Evolutionary conservation across 2,113 vertebrate species (phyloP), one percentile per base, ranked within the genome.

Genomic region (Myanophis thanlyinensis): DNA sequence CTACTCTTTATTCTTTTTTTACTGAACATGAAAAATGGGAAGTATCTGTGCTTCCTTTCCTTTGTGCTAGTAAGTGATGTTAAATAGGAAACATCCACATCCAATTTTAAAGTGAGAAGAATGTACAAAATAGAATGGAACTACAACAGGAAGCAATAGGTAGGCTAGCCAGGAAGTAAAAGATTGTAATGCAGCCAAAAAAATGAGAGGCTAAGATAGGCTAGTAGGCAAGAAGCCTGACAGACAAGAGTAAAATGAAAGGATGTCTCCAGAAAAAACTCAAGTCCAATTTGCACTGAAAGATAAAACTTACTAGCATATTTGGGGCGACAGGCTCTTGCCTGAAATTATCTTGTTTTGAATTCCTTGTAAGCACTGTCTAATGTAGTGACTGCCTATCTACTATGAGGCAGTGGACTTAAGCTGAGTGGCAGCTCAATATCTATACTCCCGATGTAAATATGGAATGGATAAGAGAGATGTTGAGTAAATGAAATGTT

Each of bases 1-100:
- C 40, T 44, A 44, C 59, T 95, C 94, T 93, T 92, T 89, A 93
- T 12, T 85, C 47, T 89, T 94, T 90, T 95, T 52, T 9, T 93
- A 95, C 87, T 91, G 94, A 62, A 25, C 15, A 3, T 3, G 18
- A 35, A 88, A 30, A 52, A 89, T 46, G 46, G 88, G 88, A 89
- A 47, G 12, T 89, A 27, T 54, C 53, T 56, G 52, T 3, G 3
- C 27, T 56, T 59, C 53, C 88, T 59, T 11, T 46, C 46, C 54
- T 46, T 15, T 54, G 52, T 40, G 35, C 46, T 88, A 54, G 52
- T 88, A 80, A 46, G 25, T 27, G 46, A 89, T 15, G n/a, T 89
- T 59, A 46, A 15, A 44, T 46, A 46, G 13, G 88, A 27, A 89
- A 62, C 1, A 0, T 59, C 3, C 40, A 46, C 53, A 62, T n/a